Percentiles rank a stretch among this genome's conserved stretches.
Evolutionary conservation across 2,888 invertebrate genomes (phyloP).

Genomic region (Morpho deidamia): DNA sequence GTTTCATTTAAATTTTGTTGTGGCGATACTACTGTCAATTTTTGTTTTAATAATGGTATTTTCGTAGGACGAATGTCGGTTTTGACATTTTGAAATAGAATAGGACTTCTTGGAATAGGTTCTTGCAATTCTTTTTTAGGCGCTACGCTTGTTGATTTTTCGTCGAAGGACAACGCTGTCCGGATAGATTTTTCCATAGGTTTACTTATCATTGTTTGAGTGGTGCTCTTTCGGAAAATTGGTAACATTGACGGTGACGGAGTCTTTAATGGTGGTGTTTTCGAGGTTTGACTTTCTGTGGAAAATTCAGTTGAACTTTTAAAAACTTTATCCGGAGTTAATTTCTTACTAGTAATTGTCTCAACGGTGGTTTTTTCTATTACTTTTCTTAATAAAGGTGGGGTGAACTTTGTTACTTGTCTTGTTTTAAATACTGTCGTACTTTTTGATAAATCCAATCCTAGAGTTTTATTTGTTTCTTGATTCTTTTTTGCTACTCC

Average conservation of each 20-base stretch:
- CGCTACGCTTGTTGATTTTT: neutral
- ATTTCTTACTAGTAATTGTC: conserved; percentile 1
- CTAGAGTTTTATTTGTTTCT: too few species aligned
- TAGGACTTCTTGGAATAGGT: too few species aligned
- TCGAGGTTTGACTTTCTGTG: neutral
- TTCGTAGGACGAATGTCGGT: neutral
- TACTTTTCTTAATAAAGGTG: conserved; percentile 4
- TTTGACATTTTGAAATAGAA: neutral
- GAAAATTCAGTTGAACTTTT: too few species aligned
- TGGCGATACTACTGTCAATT: conserved; percentile 5
- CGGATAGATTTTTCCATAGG: neutral
- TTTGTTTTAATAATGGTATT: conserved; percentile 11
- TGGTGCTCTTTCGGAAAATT: neutral
- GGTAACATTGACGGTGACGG: neutral
- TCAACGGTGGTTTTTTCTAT: neutral
- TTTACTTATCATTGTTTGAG: neutral
- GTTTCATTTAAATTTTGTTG: neutral
- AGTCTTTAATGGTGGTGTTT: neutral
- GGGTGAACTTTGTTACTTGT: conserved; percentile 1
- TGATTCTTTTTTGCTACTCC: too few species aligned
- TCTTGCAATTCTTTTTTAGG: neutral
- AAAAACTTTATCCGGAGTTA: neutral
- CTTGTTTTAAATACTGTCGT: neutral
- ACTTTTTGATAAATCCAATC: neutral
- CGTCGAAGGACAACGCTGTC: neutral